These are phyloP conservation scores for Salarias fasciatus DNA, from an alignment of 2,797 vertebrate species.

Conservation along the genomic window DNA sequence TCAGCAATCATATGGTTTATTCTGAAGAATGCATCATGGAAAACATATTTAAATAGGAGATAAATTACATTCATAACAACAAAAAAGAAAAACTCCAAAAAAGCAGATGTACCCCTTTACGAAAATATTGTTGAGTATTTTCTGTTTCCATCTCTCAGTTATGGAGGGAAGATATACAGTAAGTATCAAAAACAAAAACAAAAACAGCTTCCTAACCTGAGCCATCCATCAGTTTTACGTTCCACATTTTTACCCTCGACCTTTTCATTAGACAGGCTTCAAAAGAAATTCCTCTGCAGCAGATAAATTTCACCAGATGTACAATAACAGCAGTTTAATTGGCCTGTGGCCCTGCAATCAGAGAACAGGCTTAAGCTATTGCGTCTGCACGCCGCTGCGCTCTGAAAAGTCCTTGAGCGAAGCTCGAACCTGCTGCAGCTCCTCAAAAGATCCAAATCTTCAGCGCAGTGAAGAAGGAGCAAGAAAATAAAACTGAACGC, in stretches of 20 bases:
- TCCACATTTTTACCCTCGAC: neutral
- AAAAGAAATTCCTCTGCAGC: neutral
- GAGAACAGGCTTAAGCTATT: neutral
- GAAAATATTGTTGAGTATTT: too few relatives aligned
- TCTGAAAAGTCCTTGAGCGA: conserved; percentile 8
- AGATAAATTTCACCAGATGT: conserved; percentile 23
- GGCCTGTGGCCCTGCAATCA: neutral
- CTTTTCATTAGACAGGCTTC: neutral
- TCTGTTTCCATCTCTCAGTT: too few relatives aligned
- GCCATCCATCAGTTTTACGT: neutral
- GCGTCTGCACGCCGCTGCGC: neutral
- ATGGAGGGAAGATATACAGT: too few relatives aligned
- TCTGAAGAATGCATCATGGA: too few relatives aligned
- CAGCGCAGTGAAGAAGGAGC: neutral
- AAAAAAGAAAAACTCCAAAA: too few relatives aligned
- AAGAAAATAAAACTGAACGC: neutral
- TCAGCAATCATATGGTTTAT: too few relatives aligned
- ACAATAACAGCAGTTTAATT: neutral
- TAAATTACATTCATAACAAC: too few relatives aligned
- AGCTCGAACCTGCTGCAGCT: neutral
- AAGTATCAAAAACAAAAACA: conserved; percentile 1
- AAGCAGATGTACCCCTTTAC: too few relatives aligned
- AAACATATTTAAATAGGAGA: too few relatives aligned
- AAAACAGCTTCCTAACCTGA: too few relatives aligned
- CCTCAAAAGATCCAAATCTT: neutral